phyloP scores from a whole-genome alignment of 1,140 invertebrate genomes.

The Lepidurus apus region DNA sequence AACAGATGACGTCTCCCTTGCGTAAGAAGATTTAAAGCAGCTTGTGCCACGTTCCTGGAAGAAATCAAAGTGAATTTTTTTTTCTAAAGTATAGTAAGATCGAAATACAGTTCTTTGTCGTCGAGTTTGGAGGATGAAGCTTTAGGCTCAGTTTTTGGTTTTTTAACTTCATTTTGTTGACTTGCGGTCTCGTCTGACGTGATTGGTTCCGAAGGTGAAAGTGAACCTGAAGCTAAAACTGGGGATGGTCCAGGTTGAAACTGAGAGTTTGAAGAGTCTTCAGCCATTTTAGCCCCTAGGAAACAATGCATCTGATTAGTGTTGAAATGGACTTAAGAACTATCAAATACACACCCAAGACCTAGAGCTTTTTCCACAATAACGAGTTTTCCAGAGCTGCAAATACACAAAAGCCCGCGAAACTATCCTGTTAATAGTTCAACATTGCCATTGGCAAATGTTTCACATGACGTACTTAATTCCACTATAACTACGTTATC shows the following conservation, averaged over 20 bases:
- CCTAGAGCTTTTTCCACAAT: background rate
- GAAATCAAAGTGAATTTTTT: background rate
- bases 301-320: background rate
- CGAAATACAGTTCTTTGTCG: background rate
- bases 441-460: background rate
- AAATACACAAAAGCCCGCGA: background rate
- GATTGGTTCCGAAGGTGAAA: no score
- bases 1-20: constrained; percentile 70
- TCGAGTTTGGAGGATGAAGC: background rate
- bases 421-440: background rate
- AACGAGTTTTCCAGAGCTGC: background rate
- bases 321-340: background rate
- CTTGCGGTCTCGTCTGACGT: no score
- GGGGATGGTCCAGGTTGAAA: background rate
- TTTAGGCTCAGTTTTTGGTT: background rate
- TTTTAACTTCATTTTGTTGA: background rate
- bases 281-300: background rate
- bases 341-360: background rate
- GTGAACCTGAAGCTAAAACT: background rate
- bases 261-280: background rate
- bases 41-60: constrained; percentile 35
- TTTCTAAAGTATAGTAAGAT: background rate
- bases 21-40: constrained; percentile 52
- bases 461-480: no score
- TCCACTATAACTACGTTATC: no score